These are phyloP conservation scores for Protophormia terraenovae DNA, from an alignment of 2,888 invertebrate species.

Conservation along the genomic window DNA sequence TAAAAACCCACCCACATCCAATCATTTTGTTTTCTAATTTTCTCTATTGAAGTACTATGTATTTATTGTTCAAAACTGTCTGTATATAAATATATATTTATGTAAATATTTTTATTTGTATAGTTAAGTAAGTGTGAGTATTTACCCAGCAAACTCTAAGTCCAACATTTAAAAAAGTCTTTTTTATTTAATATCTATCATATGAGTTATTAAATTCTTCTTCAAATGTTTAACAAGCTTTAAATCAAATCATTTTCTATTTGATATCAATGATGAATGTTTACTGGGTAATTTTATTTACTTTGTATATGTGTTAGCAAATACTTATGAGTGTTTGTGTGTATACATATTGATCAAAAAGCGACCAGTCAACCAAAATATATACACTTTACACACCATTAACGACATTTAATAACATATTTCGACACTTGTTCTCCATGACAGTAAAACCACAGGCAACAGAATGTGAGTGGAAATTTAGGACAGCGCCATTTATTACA, in stretches of 20 bases:
- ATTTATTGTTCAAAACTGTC: background rate
- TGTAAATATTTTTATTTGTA: too few relatives aligned
- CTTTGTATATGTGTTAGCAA: too few relatives aligned
- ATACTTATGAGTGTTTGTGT: background rate
- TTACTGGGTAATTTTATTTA: too few relatives aligned
- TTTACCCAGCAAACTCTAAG: too few relatives aligned
- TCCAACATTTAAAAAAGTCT: too few relatives aligned
- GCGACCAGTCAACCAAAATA: slow-evolving; percentile 2
- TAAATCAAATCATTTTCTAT: too few relatives aligned
- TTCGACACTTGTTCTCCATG: slow-evolving; percentile 26
- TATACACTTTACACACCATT: slow-evolving; percentile 31
- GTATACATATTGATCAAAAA: background rate
- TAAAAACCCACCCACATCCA: background rate
- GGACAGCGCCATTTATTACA: background rate
- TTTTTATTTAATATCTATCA: too few relatives aligned
- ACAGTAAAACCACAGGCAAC: background rate
- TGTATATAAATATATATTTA: background rate
- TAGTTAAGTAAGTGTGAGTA: too few relatives aligned
- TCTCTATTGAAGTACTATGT: background rate
- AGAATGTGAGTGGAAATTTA: background rate
- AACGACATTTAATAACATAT: slow-evolving; percentile 28
- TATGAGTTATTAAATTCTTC: too few relatives aligned
- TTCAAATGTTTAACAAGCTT: too few relatives aligned
- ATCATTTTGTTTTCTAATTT: background rate
- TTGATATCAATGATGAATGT: too few relatives aligned